Base-by-base conservation (phyloP, 1,140 invertebrate species). In the Ceratina calcarata region DNA sequence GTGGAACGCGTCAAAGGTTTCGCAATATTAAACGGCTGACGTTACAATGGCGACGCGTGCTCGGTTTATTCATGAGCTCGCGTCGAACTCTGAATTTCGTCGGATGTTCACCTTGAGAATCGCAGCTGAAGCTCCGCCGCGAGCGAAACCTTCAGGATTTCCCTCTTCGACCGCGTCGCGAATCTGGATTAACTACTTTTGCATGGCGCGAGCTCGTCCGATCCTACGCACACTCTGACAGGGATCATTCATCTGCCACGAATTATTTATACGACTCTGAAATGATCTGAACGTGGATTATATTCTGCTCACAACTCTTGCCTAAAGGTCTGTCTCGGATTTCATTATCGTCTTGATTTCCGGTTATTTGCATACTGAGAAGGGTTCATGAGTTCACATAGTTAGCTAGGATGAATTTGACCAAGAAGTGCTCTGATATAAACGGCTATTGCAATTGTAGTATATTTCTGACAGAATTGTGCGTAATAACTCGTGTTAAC, bases 11-110 rank as follows among this genome's bases (percentile, higher is more conserved):
- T 72, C 15, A 53, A 65, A 79, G 53, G 45, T 79, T 61, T 79
- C 20, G 22, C 55, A 45, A 67, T 58, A 45, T 79, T 66, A 79
- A 79, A 18, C 61, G 70, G 15, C 62, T 70, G 15, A 70, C 66
- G 37, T 60, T 24, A 66, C 62, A 22, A 67, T 53, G 45, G 57
- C 60, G 27, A 64, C 49, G 67, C 37, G 71, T 53, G 62, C 37
- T 51, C 45, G 10, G 12, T 8, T 79, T 79, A 61, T 74, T 67
- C 62, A 61, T 15, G 53, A 66, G 49, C 18, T n/a, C 10, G 13
- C 16, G 7, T 16, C 18, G 66, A 20, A 45, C 8, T 2, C 66
- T 53, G 67, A 51, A 62, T 78, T 57, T 64, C 58, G 20, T 53
- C 3, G 15, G 24, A 22, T 45, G 58, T 64, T 78, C 49, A 24